A percentile compares a stretch with the other conserved stretches of the same genome.
These are phyloP conservation scores for Chaunax sp. DNA, from an alignment of 2,797 vertebrate species.

Conservation along the genomic window DNA sequence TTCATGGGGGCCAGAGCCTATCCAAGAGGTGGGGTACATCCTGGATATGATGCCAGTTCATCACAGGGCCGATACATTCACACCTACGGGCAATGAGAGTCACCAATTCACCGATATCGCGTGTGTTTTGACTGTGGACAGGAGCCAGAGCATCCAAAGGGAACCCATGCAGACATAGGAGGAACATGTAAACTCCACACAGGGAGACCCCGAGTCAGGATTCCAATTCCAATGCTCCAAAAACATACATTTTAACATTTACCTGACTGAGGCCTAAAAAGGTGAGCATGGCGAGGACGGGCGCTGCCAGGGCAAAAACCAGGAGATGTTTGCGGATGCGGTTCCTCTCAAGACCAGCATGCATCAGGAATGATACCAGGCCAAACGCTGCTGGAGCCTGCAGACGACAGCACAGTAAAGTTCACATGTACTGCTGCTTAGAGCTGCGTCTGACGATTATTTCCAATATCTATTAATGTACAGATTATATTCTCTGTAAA, in stretches of 20 bases:
- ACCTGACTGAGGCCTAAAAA: conserved; percentile 98
- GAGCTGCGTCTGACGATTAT: not conserved
- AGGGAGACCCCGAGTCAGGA: no score
- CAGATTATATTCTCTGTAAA: not conserved
- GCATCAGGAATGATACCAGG: conserved; percentile 98
- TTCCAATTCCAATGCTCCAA: no score
- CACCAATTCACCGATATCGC: no score
- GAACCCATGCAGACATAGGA: no score
- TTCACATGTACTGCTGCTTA: not conserved
- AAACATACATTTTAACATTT: conserved; percentile 32
- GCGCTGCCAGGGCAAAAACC: conserved; percentile 95
- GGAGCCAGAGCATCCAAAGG: no score
- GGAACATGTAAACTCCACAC: no score
- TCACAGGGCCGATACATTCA: no score
- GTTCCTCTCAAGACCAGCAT: conserved; percentile 96
- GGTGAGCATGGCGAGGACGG: conserved; percentile 94
- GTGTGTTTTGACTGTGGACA: no score
- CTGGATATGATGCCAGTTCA: no score
- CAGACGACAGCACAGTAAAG: conserved; percentile 10
- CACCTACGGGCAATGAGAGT: no score
- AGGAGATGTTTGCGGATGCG: conserved; percentile 97
- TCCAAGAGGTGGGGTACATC: no score
- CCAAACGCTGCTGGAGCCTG: conserved; percentile 98
- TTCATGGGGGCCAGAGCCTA: no score
- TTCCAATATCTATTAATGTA: not conserved